phyloP scores from a whole-genome alignment of 2,113 vertebrate species.

The Psilopogon haemacephalus region DNA sequence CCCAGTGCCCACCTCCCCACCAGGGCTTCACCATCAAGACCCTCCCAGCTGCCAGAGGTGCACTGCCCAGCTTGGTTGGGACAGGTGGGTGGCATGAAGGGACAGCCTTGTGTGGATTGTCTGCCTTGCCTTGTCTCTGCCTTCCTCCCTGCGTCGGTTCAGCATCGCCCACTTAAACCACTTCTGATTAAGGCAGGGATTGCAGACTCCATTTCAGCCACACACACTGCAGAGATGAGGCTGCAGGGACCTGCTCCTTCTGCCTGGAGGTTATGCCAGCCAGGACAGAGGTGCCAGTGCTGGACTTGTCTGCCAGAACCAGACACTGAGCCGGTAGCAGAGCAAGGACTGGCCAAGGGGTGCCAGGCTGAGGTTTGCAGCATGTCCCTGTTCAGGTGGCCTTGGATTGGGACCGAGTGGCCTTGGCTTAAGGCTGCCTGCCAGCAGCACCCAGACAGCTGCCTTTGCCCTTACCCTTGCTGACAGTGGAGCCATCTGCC shows the following conservation, averaged over 20 bases:
- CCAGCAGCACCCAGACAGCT: background rate
- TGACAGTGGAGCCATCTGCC: background rate
- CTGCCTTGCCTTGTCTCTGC: background rate
- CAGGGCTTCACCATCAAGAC: too few relatives aligned
- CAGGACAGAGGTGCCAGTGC: background rate
- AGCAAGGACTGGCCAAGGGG: background rate
- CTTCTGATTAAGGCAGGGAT: too few relatives aligned
- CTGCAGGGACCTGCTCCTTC: background rate
- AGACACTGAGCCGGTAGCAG: background rate
- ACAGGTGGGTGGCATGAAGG: too few relatives aligned
- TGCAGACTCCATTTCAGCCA: background rate
- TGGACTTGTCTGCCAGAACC: fast-evolving
- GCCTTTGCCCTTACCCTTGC: background rate
- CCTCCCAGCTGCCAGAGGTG: too few relatives aligned
- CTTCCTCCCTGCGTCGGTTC: too few relatives aligned
- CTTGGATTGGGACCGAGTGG: background rate
- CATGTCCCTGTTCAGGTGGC: background rate
- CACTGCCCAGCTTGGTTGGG: too few relatives aligned
- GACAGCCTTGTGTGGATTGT: too few relatives aligned
- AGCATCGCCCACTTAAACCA: fast-evolving
- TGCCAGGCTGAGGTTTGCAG: background rate
- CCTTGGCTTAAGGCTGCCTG: background rate
- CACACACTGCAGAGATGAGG: background rate
- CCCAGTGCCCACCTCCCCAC: background rate
- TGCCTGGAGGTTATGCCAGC: background rate